phyloP scores from a whole-genome alignment of 2,888 invertebrate species.

The Thereva nobilitata region DNA sequence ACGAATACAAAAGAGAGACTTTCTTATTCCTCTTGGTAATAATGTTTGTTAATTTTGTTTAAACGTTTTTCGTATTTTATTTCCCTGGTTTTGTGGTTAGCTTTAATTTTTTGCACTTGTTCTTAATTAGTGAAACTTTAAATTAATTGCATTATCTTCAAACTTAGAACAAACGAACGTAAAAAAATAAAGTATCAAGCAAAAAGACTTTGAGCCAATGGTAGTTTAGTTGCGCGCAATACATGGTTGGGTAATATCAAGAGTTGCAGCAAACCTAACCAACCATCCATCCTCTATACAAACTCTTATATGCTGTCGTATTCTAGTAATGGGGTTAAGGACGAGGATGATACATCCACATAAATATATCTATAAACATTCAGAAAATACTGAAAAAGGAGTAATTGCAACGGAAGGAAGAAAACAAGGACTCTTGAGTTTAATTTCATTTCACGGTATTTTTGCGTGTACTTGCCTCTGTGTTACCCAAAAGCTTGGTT shows the following conservation, averaged over 20 bases:
- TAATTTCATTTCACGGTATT: constrained; percentile 32
- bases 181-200: too few species aligned
- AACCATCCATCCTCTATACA: too few species aligned
- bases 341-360: too few species aligned
- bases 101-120: constrained; percentile 16
- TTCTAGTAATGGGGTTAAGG: too few species aligned
- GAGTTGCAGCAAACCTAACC: constrained; percentile 13
- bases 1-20: too few species aligned
- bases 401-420: constrained; percentile 17
- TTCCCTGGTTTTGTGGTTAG: constrained; percentile 1
- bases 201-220: not conserved
- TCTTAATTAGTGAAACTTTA: constrained; percentile 30
- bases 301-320: too few species aligned
- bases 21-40: too few species aligned
- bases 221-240: constrained; percentile 17
- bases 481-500: constrained; percentile 16
- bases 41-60: constrained; percentile 19
- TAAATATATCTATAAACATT: not conserved
- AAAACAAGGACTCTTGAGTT: constrained; percentile 27
- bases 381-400: constrained; percentile 12
- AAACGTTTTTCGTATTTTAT: constrained; percentile 11
- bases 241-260: constrained; percentile 16
- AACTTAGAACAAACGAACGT: too few species aligned
- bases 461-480: constrained; percentile 15
- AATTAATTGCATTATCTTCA: constrained; percentile 15